phyloP scores from a whole-genome alignment of 2,888 invertebrate genomes.

The Choreutis nemorana region DNA sequence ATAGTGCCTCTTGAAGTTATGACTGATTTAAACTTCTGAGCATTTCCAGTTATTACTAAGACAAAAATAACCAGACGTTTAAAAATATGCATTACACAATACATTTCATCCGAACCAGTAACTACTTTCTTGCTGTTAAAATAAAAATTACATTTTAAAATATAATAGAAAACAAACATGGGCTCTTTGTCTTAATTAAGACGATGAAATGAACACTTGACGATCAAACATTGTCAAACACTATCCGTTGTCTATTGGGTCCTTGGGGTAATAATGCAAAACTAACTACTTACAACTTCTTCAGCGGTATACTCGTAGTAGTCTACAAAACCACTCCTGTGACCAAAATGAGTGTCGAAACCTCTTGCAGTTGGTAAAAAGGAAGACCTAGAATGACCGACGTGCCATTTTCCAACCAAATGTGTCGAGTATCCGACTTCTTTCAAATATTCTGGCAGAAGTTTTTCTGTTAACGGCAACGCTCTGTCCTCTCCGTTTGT shows the following conservation, averaged over 20 bases:
- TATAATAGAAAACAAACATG: constrained; percentile 1
- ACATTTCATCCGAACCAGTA: too few species aligned
- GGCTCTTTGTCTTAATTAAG: too few species aligned
- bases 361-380: constrained; percentile 78
- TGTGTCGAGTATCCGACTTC: constrained; percentile 76
- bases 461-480: constrained; percentile 48
- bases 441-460: constrained; percentile 70
- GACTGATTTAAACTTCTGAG: too few species aligned
- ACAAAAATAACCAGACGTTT: too few species aligned
- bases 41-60: too few species aligned
- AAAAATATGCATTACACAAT: too few species aligned
- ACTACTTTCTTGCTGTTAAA: constrained; percentile 4
- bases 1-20: too few species aligned
- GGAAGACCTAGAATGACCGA: constrained; percentile 60
- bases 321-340: constrained; percentile 82
- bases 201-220: too few species aligned
- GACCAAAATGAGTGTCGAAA: constrained; percentile 86
- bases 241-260: too few species aligned
- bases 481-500: constrained; percentile 48
- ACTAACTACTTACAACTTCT: constrained; percentile 30
- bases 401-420: constrained; percentile 84
- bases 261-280: not conserved
- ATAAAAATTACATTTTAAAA: constrained; percentile 1
- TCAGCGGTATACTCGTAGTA: constrained; percentile 70
- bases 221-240: too few species aligned